Base-by-base conservation (phyloP, 2,113 vertebrate genomes). In the Nesogale talazaci region DNA sequence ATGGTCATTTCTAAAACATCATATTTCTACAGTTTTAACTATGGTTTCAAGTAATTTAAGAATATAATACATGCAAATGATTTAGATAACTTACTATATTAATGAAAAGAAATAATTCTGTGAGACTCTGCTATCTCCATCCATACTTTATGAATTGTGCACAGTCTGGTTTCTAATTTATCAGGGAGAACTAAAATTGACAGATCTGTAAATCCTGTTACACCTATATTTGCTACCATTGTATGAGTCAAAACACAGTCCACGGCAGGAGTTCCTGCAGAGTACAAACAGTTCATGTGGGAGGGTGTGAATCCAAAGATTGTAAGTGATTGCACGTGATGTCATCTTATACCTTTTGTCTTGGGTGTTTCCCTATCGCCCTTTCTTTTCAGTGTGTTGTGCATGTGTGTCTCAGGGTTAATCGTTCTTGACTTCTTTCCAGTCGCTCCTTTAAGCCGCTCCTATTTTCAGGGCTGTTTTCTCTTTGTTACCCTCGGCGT, bases 151-250 rank as follows among this genome's bases (percentile, higher is more conserved):
- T 42, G 46, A 75, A 87, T 89, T 86, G n/a, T 61, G 40, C 19
- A 40, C 31, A 77, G 15, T 88, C 67, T 77, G 5, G 61, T 89
- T 89, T 79, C 20, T n/a, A 56, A 72, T 76, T 88, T 52, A 76
- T 92, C 92, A 69, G 79, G 70, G 74, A 87, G 82, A 89, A 83
- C 77, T 87, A 36, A 36, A 76, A 86, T 57, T 69, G 72, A 78
- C 36, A 22, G 9, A 27, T 83, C 81, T 79, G n/a, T 87, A 87
- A 76, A 75, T 83, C 38, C 76, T 75, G n/a, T n/a, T n/a, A n/a
- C n/a, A n/a, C n/a, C n/a, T n/a, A n/a, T n/a, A n/a, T n/a, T n/a
- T n/a, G n/a, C n/a, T n/a, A 52, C 46, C 46, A 52, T 52, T 52
- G 46, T 52, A 52, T 52, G 46, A 52, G 46, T 52, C 52, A 82